phyloP scores from a whole-genome alignment of 2,797 vertebrate species.

The Darevskia mixta region DNA sequence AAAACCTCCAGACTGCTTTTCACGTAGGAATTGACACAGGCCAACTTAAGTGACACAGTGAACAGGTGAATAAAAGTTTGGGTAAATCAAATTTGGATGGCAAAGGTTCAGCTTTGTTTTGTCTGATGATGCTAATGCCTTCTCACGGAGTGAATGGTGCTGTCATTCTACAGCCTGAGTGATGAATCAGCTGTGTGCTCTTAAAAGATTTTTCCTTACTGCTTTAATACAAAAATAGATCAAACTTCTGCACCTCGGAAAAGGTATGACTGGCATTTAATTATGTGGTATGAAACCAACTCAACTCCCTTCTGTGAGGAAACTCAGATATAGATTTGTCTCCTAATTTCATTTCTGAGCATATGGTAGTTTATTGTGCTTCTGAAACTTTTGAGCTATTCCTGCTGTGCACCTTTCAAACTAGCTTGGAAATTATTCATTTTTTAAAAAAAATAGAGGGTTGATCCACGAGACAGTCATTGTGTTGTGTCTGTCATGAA shows the following conservation, averaged over 20 bases:
- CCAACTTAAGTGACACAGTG: not conserved
- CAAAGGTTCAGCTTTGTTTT: not conserved
- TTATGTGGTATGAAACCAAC: conserved; percentile 65
- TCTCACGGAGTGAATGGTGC: not conserved
- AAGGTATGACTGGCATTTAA: conserved; percentile 73
- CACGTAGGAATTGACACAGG: not conserved
- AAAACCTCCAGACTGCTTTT: not conserved
- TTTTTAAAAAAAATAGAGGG: not conserved
- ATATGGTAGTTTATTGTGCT: conserved; percentile 64
- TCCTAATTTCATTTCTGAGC: conserved; percentile 76
- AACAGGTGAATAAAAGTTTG: not conserved
- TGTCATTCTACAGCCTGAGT: not conserved
- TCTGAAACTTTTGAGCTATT: conserved; percentile 58
- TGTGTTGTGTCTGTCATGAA: conserved; percentile 1
- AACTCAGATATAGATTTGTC: conserved; percentile 57
- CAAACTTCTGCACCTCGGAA: conserved; percentile 70
- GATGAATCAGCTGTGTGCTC: conserved; percentile 69
- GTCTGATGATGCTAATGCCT: not conserved
- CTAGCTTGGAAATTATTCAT: not conserved
- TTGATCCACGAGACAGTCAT: conserved; percentile 7
- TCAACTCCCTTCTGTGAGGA: conserved; percentile 64
- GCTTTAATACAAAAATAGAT: conserved; percentile 62
- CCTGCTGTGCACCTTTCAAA: conserved; percentile 39
- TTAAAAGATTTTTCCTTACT: conserved; percentile 68
- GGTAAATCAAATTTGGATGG: not conserved